phyloP scores from a whole-genome alignment of 2,888 invertebrate species.

The Polyploca ridens region DNA sequence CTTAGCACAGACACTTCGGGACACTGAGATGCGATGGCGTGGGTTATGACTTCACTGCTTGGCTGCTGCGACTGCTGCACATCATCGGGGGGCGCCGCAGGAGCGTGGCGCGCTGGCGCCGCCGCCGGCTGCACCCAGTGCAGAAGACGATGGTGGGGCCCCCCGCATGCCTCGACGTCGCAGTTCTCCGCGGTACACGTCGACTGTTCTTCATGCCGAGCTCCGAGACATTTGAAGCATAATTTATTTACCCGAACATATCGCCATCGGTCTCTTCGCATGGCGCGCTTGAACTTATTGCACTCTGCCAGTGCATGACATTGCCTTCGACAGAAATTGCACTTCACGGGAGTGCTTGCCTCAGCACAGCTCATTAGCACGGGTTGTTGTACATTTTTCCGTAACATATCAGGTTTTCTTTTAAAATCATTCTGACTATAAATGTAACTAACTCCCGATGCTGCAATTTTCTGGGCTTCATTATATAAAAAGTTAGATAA shows the following conservation, averaged over 20 bases:
- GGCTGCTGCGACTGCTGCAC: not conserved
- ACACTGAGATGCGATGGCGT: slow-evolving; percentile 10
- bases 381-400: not conserved
- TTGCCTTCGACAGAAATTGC: not conserved
- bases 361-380: not conserved
- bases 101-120: not conserved
- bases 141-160: slow-evolving; percentile 15
- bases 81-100: not conserved
- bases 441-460: slow-evolving; percentile 16
- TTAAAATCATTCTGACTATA: not conserved
- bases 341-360: not conserved
- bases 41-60: not conserved
- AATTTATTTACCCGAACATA: too few relatives aligned
- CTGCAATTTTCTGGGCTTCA: slow-evolving; percentile 17
- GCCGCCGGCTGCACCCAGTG: slow-evolving; percentile 16
- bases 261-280: too few relatives aligned
- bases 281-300: slow-evolving; percentile 9
- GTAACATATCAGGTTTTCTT: not conserved
- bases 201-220: too few relatives aligned
- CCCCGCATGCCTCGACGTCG: slow-evolving; percentile 17
- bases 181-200: slow-evolving; percentile 14
- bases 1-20: slow-evolving; percentile 23
- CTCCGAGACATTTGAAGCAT: too few relatives aligned
- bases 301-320: not conserved
- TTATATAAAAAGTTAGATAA: not conserved